phyloP scores from a whole-genome alignment of 1,140 invertebrate genomes.

The Centruroides vittatus region DNA sequence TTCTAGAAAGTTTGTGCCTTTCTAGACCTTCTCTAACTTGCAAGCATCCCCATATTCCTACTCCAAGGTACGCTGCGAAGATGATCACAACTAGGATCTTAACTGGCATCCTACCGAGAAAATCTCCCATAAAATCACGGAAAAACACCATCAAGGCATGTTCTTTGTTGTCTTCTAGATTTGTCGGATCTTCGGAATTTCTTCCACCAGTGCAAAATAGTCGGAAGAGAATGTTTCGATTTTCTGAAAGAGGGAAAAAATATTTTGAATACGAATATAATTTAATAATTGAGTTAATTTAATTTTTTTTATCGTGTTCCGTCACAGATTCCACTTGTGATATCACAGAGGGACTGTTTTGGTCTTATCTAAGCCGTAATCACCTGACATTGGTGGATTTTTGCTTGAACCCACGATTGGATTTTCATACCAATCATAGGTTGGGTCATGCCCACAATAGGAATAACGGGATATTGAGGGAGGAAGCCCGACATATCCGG shows the following conservation, averaged over 20 bases:
- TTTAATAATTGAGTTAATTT: too few species aligned
- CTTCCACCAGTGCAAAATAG: conserved; percentile 69
- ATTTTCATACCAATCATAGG: too few species aligned
- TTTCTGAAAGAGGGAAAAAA: conserved; percentile 37
- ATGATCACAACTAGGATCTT: conserved; percentile 58
- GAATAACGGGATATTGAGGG: too few species aligned
- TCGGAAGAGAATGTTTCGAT: conserved; percentile 62
- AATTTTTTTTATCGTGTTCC: too few species aligned
- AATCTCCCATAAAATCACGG: conserved; percentile 56
- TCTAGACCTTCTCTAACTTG: conserved; percentile 80
- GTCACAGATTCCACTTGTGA: too few species aligned
- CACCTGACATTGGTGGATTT: too few species aligned
- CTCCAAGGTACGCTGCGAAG: conserved; percentile 64
- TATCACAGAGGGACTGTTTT: too few species aligned
- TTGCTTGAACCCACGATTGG: too few species aligned
- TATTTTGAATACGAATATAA: too few species aligned
- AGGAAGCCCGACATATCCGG: too few species aligned
- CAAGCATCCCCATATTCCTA: conserved; percentile 75
- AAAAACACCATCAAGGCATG: conserved; percentile 81
- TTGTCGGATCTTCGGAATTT: conserved; percentile 62
- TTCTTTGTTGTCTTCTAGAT: conserved; percentile 70
- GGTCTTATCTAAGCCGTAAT: too few species aligned
- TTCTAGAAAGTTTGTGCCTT: conserved; percentile 63
- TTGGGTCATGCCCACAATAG: too few species aligned
- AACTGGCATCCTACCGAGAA: conserved; percentile 58